These are phyloP conservation scores for Coracias cyanogaster DNA, from an alignment of 2,797 vertebrate genomes.

Conservation along the genomic window DNA sequence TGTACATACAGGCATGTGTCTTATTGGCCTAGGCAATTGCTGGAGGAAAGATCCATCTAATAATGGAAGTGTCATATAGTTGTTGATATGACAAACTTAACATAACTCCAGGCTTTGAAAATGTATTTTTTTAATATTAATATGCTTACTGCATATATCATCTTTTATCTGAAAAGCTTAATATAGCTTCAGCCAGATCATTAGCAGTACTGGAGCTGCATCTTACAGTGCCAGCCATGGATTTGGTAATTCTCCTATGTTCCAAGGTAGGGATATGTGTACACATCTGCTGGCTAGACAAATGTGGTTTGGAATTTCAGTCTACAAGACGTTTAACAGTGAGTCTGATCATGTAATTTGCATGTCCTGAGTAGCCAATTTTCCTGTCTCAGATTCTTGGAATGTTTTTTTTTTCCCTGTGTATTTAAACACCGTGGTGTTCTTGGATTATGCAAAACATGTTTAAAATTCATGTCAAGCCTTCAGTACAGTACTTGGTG, in stretches of 20 bases:
- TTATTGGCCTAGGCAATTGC: slow-evolving; percentile 25
- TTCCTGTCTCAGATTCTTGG: neutral
- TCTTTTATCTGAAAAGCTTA: slow-evolving; percentile 45
- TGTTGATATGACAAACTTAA: slow-evolving; percentile 26
- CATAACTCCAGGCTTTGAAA: slow-evolving; percentile 37
- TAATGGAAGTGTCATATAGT: slow-evolving; percentile 50
- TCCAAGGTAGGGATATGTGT: neutral
- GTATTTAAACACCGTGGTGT: neutral
- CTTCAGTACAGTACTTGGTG: neutral
- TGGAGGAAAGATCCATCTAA: slow-evolving; percentile 23
- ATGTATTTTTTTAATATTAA: slow-evolving; percentile 41
- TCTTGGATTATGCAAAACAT: neutral
- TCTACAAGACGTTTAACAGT: neutral
- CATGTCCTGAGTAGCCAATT: neutral
- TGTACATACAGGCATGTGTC: slow-evolving; percentile 17
- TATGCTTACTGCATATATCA: neutral
- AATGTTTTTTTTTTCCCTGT: neutral
- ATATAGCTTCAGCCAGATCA: neutral
- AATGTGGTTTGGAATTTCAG: neutral
- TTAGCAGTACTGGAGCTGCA: neutral
- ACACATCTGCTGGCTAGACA: neutral
- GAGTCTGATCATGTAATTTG: neutral
- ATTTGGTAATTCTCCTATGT: neutral
- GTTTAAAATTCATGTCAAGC: slow-evolving; percentile 12
- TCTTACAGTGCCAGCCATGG: neutral